A percentile compares a stretch with the other conserved stretches of the same genome.
Conservation (phyloP, 1,140 invertebrate species). For the Anastrepha obliqua region DNA sequence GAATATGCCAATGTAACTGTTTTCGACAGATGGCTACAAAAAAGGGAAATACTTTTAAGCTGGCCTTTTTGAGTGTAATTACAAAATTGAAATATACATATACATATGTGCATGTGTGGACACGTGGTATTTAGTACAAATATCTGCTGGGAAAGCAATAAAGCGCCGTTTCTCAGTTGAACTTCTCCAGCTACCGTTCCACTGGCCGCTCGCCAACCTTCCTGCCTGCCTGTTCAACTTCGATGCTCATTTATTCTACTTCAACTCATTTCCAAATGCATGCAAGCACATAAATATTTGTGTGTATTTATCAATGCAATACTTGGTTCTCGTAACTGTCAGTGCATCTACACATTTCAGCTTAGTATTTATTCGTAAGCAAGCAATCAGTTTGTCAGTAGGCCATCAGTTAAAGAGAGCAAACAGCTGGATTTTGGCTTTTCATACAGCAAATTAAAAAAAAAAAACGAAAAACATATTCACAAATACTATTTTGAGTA, state of each 20-base stretch:
- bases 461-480: background rate
- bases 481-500: background rate
- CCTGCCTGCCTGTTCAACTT: background rate
- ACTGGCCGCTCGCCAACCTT: no score
- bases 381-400: constrained; percentile 37
- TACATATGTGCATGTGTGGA: background rate
- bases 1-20: no score
- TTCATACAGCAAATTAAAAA: background rate
- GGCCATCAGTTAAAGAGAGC: constrained; percentile 17
- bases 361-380: constrained; percentile 12
- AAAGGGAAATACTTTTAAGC: no score
- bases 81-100: background rate
- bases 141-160: background rate
- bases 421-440: constrained; percentile 31
- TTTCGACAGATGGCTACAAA: no score
- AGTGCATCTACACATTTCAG: background rate
- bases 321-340: background rate
- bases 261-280: background rate
- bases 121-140: background rate
- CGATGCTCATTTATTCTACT: constrained; percentile 6
- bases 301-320: no score
- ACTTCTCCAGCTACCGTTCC: background rate
- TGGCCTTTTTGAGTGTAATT: background rate
- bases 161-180: background rate
- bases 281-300: background rate